Evolutionary conservation across 2,888 invertebrate genomes (phyloP).

Genomic region (Yponomeuta malinellus): DNA sequence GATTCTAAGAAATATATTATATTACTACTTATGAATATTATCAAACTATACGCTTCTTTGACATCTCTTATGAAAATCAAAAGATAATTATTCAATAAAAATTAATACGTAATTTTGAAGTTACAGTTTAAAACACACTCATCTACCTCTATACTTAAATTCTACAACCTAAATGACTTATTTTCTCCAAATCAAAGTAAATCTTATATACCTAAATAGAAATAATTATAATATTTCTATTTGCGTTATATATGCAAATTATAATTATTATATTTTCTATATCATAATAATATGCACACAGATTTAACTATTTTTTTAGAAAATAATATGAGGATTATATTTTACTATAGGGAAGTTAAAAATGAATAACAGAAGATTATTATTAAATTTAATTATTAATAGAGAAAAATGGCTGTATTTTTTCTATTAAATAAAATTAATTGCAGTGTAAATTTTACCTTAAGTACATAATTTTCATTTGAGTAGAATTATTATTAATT

Average conservation of each 20-base stretch:
- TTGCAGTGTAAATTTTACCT: slow-evolving; percentile 19
- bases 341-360: background rate
- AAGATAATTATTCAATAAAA: background rate
- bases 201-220: background rate
- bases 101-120: background rate
- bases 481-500: slow-evolving; percentile 31
- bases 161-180: background rate
- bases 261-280: too few species aligned
- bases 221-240: too few species aligned
- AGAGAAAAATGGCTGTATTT: slow-evolving; percentile 11
- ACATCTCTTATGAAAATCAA: background rate
- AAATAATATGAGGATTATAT: background rate
- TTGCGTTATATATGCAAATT: too few species aligned
- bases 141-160: background rate
- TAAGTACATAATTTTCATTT: slow-evolving; percentile 26
- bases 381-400: slow-evolving; percentile 1
- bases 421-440: slow-evolving; percentile 13
- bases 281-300: too few species aligned
- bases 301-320: background rate
- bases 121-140: background rate
- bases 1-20: background rate
- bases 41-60: background rate
- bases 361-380: background rate
- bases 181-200: background rate
- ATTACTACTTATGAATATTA: background rate